Evolutionary conservation across 2,113 vertebrate species (phyloP), one percentile per base, ranked within the genome.

Genomic region (Melanerpes aurifrons): DNA sequence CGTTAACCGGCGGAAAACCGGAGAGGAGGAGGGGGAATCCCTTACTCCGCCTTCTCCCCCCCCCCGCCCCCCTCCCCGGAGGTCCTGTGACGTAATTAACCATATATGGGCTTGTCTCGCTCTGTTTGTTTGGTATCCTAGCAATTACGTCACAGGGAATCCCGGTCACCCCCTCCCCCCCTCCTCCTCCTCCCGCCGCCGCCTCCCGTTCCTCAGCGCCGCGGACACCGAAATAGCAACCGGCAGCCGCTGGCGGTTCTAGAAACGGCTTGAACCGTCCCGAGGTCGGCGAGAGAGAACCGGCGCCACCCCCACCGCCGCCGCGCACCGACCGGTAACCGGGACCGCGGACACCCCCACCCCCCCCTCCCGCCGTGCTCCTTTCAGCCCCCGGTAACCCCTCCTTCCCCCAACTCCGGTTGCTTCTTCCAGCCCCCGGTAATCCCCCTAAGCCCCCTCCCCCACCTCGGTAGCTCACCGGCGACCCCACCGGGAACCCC

Each of bases 1-100:
- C 78, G 92, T 90, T 87, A 87, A 20, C 74, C 17, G 62, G 32
- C 47, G 1, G 59, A 43, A 17, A 16, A 63, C 32, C 32, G 11
- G 22, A 17, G 31, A 37, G 19, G 9, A 83, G 10, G 19, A 93
- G 95, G 94, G 97, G 96, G 94, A 96, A 92, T 95, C 78, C 93
- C 94, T 94, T 82, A 93, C 97, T 92, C 98, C 98, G 97, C 50
- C 56, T 92, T 37, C 35, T 37, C n/a, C 35, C 35, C 35, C 35
- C 35, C 98, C 98, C 97, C 50, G 28, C 56, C 98, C 98, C 97
- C 98, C 98, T 97, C 61, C 43, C 77, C 95, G 97, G 98, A 98
- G 98, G 98, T 99, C 99, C 99, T 99, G 98, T 99, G 99, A 99
- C 99, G 99, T 99, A 99, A 97, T 97, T 99, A 99, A 96, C 99